Evolutionary conservation across 2,797 vertebrate genomes (phyloP), one percentile per base, ranked within the genome.

Genomic region (Aotus griseimembra): DNA sequence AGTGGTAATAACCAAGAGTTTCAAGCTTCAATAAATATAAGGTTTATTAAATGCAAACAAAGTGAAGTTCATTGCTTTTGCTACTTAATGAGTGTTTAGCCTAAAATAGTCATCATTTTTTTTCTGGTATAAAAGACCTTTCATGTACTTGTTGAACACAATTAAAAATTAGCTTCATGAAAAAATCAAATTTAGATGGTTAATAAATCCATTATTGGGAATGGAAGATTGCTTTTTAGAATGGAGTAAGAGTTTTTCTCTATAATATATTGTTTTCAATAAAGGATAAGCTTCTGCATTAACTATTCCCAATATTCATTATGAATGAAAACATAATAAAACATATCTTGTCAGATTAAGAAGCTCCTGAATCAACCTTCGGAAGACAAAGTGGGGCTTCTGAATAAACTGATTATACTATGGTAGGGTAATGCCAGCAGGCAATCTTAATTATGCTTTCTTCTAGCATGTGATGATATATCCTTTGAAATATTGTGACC

Each of bases 231-330:
- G 94, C 48, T 98, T 98, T 97, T 88, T 97, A 89, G 41, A 88
- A 90, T 19, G 80, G 83, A 97, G 82, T 94, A n/a, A 96, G 94
- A 92, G 20, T 87, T 96, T 96, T 96, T 80, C 76, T 94, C 92
- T 55, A 57, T 97, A 97, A 98, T 97, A 93, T 90, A 98, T 96
- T 91, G 94, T 88, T 98, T 9, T 28, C 94, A 98, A 97, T 98
- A 98, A 98, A 95, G 91, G 96, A 79, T 94, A 87, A 96, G 58
- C 72, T n/a, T 94, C 88, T 97, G 30, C 58, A 97, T 98, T 98
- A 98, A 22, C 0, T 97, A 94, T 88, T 95, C 93, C 93, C 94
- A 97, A 95, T 97, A 98, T 98, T 98, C 97, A 98, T 98, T 98
- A 91, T 88, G 76, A 91, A 97, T 83, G 84, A 93, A 95, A 94